Evolutionary conservation across 2,113 vertebrate genomes (phyloP), one percentile per base, ranked within the genome.

Genomic region (Falcunculus frontatus): DNA sequence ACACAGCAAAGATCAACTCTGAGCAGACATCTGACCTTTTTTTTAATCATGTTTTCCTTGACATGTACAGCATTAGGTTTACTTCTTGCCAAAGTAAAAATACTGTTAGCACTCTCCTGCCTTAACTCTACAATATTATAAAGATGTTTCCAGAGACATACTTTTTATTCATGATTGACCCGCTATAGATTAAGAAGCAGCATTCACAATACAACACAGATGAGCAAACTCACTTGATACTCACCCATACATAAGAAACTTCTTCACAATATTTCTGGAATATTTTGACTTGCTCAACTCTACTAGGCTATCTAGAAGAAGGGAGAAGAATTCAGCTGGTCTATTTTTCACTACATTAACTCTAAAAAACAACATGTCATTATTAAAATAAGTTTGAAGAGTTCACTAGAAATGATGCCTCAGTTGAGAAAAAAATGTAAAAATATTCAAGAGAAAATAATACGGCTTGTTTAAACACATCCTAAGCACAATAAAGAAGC

Each of bases 221-320:
- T 30, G 50, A 86, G 27, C 19, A 62, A 63, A 60, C 29, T 80
- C 52, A 47, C 46, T 57, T 68, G 63, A 85, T 90, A 98, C 98
- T 97, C 95, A 99, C 99, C 99, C 99, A 89, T 99, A 99, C 98
- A 99, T 99, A 59, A 99, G 98, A 97, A 99, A 98, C 69, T 99
- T 99, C 95, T 99, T 99, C 84, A 99, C 99, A 89, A 99, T 98
- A 89, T 99, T 99, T 97, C 97, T 98, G 94, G 98, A 99, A 53
- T 99, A 99, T 93, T 99, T 99, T 16, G 99, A 99, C 96, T 99
- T 99, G 93, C 98, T 99, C 97, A 99, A 86, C 81, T 97, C 97
- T 72, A 99, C 83, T 56, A 99, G 84, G 94, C 99, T 98, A 42
- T 97, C 99, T 99, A 90, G 47, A 82, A 62, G 80, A 97, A 95